Evolutionary conservation across 2,888 invertebrate genomes (phyloP).

Genomic region (Gastracanthus pulcherrimus): DNA sequence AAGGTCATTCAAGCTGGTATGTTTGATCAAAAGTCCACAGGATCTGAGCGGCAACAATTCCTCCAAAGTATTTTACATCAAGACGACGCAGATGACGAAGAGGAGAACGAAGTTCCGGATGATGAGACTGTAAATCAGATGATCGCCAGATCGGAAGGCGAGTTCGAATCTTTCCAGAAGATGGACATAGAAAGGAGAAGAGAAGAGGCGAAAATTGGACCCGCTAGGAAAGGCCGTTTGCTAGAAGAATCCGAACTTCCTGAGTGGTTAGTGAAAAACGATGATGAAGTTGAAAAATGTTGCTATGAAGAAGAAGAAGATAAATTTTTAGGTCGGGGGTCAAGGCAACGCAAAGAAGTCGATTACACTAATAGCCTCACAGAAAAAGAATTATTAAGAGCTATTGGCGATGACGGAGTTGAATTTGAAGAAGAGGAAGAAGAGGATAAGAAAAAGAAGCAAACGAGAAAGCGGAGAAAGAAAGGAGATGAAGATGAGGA

Average conservation of each 20-base stretch:
- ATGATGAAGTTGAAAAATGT: constrained; percentile 91
- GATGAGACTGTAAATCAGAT: constrained; percentile 99
- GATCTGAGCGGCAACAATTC: constrained; percentile 96
- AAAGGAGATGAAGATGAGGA: constrained; percentile 81
- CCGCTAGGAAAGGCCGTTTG: constrained; percentile 86
- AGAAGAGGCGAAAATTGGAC: constrained; percentile 85
- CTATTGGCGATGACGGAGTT: constrained; percentile 82
- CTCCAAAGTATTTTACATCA: constrained; percentile 96
- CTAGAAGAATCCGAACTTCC: constrained; percentile 97
- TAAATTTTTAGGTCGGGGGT: constrained; percentile 89
- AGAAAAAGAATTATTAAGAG: constrained; percentile 98
- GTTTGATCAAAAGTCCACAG: constrained; percentile 99
- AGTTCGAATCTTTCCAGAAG: constrained; percentile 94
- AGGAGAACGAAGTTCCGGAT: constrained; percentile 98
- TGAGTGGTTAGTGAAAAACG: constrained; percentile 95
- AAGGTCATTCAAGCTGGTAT: constrained; percentile 99
- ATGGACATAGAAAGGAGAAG: constrained; percentile 95
- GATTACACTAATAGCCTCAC: constrained; percentile 98
- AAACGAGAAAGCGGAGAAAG: constrained; percentile 80
- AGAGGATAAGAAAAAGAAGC: constrained; percentile 82
- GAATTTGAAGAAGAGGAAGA: constrained; percentile 85
- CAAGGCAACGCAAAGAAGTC: constrained; percentile 96
- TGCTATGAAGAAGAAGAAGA: constrained; percentile 87
- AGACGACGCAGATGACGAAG: constrained; percentile 96
- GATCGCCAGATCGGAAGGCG: constrained; percentile 97